Base-by-base conservation (phyloP, 2,797 vertebrate genomes). In the Gambelia wislizenii region DNA sequence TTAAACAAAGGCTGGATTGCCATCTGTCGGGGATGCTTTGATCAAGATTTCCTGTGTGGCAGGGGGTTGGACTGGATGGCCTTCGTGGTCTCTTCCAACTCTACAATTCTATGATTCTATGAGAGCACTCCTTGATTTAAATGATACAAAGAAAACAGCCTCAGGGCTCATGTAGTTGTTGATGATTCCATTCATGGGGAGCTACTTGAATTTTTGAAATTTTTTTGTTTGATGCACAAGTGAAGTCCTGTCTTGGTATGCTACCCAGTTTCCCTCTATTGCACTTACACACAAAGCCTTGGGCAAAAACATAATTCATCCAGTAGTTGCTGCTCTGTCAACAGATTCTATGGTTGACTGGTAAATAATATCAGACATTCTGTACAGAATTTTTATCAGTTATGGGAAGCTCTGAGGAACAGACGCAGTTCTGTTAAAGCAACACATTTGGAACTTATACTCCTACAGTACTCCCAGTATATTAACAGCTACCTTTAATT, bases 161-260 rank as follows among this genome's bases (percentile, higher is more conserved):
- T 54, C 39, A 27, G 25, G 36, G 25, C 36, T 80, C 36, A 20
- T 39, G 78, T 3, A 54, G 47, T 87, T 79, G 75, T 80, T 70
- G 25, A 69, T 69, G 6, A 86, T 49, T n/a, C 42, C 27, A 27
- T 49, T 67, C 44, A n/a, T 86, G 44, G 47, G 47, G 18, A 86
- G 16, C 42, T 86, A 47, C 44, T 54, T 79, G 59, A 80, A 69
- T 76, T 75, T 44, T 59, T 44, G 74, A 25, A 76, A 85, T 80
- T 49, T 39, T n/a, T 87, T 52, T 79, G 47, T n/a, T 70, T 54
- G n/a, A 56, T 87, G 61, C 16, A 39, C 77, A 87, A 56, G 77
- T 44, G 25, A 69, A 70, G 2, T 70, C 47, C 39, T 80, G 76
- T 44, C 25, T 87, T 27, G 27, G 77, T 80, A 56, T 69, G 27